These are phyloP conservation scores for Macquaria ambigua DNA, from an alignment of 2,113 vertebrate genomes.

Conservation along the genomic window DNA sequence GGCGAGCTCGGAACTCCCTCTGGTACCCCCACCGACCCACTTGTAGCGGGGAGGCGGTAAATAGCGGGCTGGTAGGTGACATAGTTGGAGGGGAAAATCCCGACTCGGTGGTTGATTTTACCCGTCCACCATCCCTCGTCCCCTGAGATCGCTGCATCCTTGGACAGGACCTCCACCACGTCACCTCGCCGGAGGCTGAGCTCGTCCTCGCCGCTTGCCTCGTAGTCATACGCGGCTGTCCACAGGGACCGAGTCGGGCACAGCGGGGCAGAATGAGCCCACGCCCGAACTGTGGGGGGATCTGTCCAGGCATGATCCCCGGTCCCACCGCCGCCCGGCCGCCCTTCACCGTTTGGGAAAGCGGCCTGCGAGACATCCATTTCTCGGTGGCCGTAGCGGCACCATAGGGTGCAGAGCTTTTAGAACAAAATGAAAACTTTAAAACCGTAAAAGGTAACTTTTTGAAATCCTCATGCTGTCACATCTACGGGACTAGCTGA, in stretches of 20 bases:
- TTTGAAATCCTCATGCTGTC: constrained; percentile 59
- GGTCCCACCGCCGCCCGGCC: constrained; percentile 74
- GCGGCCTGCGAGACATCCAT: constrained; percentile 88
- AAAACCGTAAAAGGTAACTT: constrained; percentile 47
- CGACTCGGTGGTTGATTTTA: constrained; percentile 89
- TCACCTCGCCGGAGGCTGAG: constrained; percentile 90
- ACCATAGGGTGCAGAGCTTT: constrained; percentile 83
- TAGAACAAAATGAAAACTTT: constrained; percentile 65
- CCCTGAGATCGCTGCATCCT: constrained; percentile 90
- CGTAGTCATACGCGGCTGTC: constrained; percentile 91
- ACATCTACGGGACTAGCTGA: constrained; percentile 18
- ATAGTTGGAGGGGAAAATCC: constrained; percentile 92
- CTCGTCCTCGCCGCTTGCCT: constrained; percentile 91
- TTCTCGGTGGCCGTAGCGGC: constrained; percentile 83
- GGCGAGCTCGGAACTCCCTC: constrained; percentile 82
- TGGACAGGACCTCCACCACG: constrained; percentile 91
- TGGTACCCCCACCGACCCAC: constrained; percentile 63
- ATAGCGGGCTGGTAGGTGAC: constrained; percentile 86
- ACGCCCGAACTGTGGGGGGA: constrained; percentile 77
- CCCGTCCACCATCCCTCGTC: constrained; percentile 94
- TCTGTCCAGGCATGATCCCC: constrained; percentile 81
- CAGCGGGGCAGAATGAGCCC: constrained; percentile 85
- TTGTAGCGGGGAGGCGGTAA: constrained; percentile 73
- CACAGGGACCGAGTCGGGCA: constrained; percentile 85
- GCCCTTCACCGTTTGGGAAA: constrained; percentile 87